Conservation (phyloP, 2,888 invertebrate species). For the Drosophila subsilvestris region DNA sequence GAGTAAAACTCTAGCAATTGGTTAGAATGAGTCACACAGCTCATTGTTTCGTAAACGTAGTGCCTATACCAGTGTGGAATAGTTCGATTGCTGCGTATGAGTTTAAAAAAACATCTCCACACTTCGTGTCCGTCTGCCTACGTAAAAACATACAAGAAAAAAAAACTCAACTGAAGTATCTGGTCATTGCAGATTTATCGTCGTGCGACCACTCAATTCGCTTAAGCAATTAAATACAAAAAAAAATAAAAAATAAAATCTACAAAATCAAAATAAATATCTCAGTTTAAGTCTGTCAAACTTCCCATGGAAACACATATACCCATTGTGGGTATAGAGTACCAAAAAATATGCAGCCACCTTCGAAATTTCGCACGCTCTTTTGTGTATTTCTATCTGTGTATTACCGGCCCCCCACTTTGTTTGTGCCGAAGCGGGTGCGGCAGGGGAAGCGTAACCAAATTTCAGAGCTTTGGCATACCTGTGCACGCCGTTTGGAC, state of each 20-base stretch:
- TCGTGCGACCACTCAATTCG: too few species aligned
- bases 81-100: too few species aligned
- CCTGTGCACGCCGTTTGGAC: conserved; percentile 16
- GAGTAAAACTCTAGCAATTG: neutral
- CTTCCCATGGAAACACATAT: neutral
- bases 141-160: too few species aligned
- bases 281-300: neutral
- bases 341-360: conserved; percentile 44
- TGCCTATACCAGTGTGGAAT: too few species aligned
- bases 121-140: too few species aligned
- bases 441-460: conserved; percentile 1
- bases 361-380: conserved; percentile 67
- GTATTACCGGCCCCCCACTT: neutral
- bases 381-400: conserved; percentile 3
- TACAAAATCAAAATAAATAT: neutral
- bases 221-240: too few species aligned
- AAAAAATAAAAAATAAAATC: too few species aligned
- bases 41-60: too few species aligned
- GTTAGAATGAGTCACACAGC: too few species aligned
- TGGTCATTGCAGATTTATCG: too few species aligned
- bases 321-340: neutral
- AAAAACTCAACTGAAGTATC: too few species aligned
- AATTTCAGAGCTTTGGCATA: conserved; percentile 24
- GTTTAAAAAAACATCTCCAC: too few species aligned
- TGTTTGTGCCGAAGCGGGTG: neutral